Evolutionary conservation across 2,888 invertebrate species (phyloP).

Genomic region (Dynastes hyllus): DNA sequence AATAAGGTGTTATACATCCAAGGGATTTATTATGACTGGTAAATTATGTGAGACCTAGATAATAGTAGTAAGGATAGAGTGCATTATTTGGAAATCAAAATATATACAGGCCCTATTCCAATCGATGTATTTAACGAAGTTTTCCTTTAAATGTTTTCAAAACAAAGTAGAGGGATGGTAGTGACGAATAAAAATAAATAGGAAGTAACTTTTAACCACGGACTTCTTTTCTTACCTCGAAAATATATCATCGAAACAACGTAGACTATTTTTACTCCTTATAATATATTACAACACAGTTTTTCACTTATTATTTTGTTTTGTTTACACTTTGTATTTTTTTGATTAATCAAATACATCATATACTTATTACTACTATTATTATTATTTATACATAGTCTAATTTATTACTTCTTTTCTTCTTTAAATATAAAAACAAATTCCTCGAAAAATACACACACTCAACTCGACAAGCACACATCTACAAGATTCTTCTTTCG

Average conservation of each 20-base stretch:
- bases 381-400: constrained; percentile 6
- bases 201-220: too few relatives aligned
- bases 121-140: constrained; percentile 2
- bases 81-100: constrained; percentile 17
- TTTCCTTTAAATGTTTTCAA: neutral
- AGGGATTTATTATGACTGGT: neutral
- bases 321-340: neutral
- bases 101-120: constrained; percentile 5
- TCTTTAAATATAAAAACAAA: neutral
- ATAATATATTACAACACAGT: neutral
- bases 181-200: neutral
- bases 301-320: neutral
- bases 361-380: neutral
- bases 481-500: neutral
- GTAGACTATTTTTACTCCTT: neutral
- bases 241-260: too few relatives aligned
- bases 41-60: neutral
- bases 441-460: neutral
- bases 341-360: constrained; percentile 5
- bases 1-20: constrained; percentile 8
- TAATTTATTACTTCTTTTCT: neutral
- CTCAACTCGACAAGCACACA: neutral
- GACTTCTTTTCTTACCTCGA: too few relatives aligned
- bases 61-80: neutral
- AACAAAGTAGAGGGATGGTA: neutral